phyloP scores from a whole-genome alignment of 2,113 vertebrate species.

The Spilogale gracilis region DNA sequence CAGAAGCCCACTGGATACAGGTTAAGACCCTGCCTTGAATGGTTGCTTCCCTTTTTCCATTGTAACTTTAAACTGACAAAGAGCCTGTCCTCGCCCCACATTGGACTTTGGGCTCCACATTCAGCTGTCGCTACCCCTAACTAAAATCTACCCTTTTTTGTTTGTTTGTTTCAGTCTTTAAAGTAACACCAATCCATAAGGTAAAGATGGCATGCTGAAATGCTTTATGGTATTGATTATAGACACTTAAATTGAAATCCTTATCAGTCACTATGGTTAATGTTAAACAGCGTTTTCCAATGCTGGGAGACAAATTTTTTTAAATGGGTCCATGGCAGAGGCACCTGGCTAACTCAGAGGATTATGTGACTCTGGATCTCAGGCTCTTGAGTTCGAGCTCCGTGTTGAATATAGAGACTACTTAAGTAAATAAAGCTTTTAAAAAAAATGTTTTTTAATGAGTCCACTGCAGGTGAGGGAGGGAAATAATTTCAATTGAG shows the following conservation, averaged over 20 bases:
- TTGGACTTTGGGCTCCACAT: not conserved
- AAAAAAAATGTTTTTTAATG: not conserved
- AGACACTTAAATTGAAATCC: not conserved
- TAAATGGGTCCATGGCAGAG: not conserved
- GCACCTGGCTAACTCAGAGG: not conserved
- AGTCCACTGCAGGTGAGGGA: not conserved
- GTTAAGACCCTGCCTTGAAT: not conserved
- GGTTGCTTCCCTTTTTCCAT: not conserved
- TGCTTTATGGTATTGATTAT: conserved; percentile 15
- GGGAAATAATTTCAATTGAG: not conserved
- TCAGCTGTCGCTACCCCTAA: not conserved
- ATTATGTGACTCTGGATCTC: not conserved
- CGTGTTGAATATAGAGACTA: not conserved
- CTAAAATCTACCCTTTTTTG: not conserved
- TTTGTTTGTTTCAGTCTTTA: not conserved
- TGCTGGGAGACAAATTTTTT: not conserved
- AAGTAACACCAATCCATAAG: not conserved
- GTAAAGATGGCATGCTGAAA: not conserved
- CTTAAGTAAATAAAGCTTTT: not conserved
- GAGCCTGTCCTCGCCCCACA: not conserved
- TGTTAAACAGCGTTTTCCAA: conserved; percentile 36
- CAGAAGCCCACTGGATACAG: not conserved
- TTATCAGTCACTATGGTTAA: conserved; percentile 12
- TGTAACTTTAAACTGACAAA: not conserved
- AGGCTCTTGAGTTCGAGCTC: not conserved